Evolutionary conservation across 2,888 invertebrate species (phyloP), one percentile per base, ranked within the genome.

Genomic region (Bembecia ichneumoniformis): DNA sequence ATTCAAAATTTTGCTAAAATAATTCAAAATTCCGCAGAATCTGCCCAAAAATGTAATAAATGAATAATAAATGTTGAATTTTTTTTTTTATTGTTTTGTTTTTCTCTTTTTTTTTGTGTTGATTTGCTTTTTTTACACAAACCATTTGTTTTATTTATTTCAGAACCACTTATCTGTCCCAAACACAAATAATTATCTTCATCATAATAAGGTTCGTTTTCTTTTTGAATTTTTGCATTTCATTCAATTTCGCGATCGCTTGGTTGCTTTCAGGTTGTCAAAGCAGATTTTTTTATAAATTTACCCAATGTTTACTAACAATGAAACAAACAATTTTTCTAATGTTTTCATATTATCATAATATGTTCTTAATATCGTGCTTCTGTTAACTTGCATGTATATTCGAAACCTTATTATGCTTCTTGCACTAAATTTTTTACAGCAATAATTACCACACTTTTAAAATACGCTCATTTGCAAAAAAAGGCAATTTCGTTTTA

Each of bases 151-250:
- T 84, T 90, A 89, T 90, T 89, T 93, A 92, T 93, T 93, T 89
- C 93, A 93, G 93, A 93, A 91, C 90, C 93, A 93, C 91, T 93
- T 94, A 91, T 92, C 92, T 91, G 93, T 93, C 90, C 93, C 93
- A 89, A 91, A 91, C 91, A 92, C 91, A 90, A 91, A 91, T 92
- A 93, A 92, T 90, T 93, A 91, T 88, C 92, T 91, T 75, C 93
- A 92, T 89, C 92, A 91, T 83, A 91, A 90, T 89, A 93, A 93
- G 93, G 93, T 94, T 88, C 86, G 86, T 87, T 86, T 82, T 78
- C 77, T 84, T 82, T 77, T 79, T 74, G 83, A 77, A 82, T 78
- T 77, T 84, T 82, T 76, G 69, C 71, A 77, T 71, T 74, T 74
- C 72, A 72, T 70, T 66, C 58, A 61, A 63, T 62, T 68, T 64